phyloP scores from a whole-genome alignment of 2,113 vertebrate genomes.

The Pandion haliaetus region DNA sequence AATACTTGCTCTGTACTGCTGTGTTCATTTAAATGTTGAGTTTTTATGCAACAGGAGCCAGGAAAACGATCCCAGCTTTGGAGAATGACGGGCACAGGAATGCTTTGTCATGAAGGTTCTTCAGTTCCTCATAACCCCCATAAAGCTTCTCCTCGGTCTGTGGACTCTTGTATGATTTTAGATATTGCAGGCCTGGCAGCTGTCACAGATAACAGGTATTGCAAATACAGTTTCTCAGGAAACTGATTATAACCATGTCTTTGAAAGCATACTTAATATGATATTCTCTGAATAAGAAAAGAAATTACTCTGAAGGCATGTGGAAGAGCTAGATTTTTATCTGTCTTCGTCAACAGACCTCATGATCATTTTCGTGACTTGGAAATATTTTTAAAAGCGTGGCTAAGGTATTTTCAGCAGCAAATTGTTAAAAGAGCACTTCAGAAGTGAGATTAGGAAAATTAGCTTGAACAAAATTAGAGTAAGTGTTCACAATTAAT shows the following conservation, averaged over 20 bases:
- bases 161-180: constrained; percentile 86
- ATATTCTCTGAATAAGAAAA: neutral
- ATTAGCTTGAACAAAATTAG: neutral
- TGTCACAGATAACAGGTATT: constrained; percentile 93
- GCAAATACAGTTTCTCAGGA: neutral
- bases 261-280: neutral
- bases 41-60: constrained; percentile 81
- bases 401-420: neutral
- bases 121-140: constrained; percentile 90
- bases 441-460: neutral
- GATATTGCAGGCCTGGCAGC: constrained; percentile 95
- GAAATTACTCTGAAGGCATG: neutral
- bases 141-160: constrained; percentile 80
- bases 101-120: constrained; percentile 96
- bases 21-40: neutral
- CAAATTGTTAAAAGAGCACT: neutral
- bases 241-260: neutral
- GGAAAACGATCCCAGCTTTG: constrained; percentile 97
- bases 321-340: neutral
- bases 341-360: neutral
- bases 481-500: neutral
- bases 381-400: neutral
- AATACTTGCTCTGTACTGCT: neutral
- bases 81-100: constrained; percentile 87
- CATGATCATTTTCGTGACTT: neutral